These are phyloP conservation scores for Limnephilus rhombicus DNA, from an alignment of 2,888 invertebrate species.

Conservation along the genomic window DNA sequence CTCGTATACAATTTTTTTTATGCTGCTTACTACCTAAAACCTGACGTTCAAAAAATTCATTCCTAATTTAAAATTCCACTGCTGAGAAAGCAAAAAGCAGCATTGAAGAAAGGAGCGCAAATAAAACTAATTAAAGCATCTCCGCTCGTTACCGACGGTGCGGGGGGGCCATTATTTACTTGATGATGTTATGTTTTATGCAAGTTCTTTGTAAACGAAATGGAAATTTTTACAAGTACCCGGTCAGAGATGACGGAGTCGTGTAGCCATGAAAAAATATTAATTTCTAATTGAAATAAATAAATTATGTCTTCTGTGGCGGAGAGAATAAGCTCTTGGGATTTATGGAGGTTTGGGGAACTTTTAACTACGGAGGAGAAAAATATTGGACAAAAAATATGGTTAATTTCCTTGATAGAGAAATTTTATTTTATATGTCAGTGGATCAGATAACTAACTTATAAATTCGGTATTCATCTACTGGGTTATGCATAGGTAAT, in stretches of 20 bases:
- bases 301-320: background rate
- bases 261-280: background rate
- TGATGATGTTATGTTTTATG: slow-evolving; percentile 61
- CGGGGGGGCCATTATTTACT: slow-evolving; percentile 60
- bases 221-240: slow-evolving; percentile 31
- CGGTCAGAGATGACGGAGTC: background rate
- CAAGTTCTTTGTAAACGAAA: slow-evolving; percentile 54
- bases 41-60: background rate
- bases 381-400: background rate
- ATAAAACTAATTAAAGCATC: slow-evolving; percentile 65
- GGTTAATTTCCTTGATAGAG: background rate
- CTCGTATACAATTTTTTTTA: background rate
- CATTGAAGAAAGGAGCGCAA: slow-evolving; percentile 51
- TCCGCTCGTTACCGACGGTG: slow-evolving; percentile 47
- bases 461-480: background rate
- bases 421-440: background rate
- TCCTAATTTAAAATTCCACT: background rate
- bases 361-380: background rate
- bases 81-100: slow-evolving; percentile 47
- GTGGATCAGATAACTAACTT: background rate
- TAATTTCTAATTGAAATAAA: background rate
- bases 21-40: background rate
- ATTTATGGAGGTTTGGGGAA: background rate
- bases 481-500: background rate
- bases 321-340: background rate